Conservation (phyloP, 2,113 vertebrate species). For the Onychorhynchus coronatus region DNA sequence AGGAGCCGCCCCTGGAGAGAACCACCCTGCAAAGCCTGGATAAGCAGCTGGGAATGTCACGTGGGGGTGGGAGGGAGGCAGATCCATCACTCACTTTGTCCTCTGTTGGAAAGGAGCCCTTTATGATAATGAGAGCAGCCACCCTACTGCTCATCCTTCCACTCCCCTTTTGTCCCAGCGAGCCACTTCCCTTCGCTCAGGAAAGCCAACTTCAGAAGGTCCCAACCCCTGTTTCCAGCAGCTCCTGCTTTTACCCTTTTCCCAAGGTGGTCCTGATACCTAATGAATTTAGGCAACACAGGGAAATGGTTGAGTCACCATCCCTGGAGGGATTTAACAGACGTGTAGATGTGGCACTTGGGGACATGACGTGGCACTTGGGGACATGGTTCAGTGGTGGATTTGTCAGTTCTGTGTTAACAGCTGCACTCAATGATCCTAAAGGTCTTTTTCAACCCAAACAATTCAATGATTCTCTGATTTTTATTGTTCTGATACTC, state of each 20-base stretch:
- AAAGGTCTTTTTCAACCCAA: not conserved
- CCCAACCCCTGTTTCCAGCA: not conserved
- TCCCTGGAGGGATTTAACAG: not conserved
- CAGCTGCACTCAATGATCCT: not conserved
- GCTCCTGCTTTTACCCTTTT: not conserved
- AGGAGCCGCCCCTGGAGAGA: not conserved
- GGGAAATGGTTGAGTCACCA: not conserved
- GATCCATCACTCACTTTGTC: constrained; percentile 3
- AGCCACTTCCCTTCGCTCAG: not conserved
- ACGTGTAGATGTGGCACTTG: not conserved
- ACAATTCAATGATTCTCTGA: not conserved
- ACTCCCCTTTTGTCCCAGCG: not conserved
- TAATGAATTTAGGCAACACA: not conserved
- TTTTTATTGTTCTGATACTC: not conserved
- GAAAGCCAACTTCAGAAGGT: not conserved
- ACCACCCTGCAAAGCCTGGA: not conserved
- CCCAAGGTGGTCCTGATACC: not conserved
- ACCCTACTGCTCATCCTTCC: not conserved
- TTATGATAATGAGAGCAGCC: not conserved
- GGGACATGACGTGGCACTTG: not conserved
- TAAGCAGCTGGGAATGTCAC: not conserved
- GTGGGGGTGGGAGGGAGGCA: not conserved
- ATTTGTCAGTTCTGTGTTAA: not conserved
- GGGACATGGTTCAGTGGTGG: not conserved
- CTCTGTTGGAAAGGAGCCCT: constrained; percentile 10